Evolutionary conservation across 1,140 invertebrate species (phyloP).

Genomic region (Bicyclus anynana): DNA sequence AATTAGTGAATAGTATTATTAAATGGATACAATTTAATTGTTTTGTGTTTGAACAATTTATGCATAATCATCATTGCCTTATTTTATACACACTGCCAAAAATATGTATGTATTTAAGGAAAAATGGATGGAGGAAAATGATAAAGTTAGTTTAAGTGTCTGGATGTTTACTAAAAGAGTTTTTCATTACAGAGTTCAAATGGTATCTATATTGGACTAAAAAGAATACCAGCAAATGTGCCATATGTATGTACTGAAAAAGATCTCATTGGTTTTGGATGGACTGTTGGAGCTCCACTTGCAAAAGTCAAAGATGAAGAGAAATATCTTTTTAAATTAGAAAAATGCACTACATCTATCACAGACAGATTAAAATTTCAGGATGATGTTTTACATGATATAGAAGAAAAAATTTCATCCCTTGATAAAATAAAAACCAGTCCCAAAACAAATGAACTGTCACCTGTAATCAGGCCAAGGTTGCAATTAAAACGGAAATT

Average conservation of each 20-base stretch:
- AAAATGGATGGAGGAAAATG: too few species aligned
- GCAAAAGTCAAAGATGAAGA: slow-evolving; percentile 47
- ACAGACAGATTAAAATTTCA: slow-evolving; percentile 44
- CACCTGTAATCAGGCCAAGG: slow-evolving; percentile 7
- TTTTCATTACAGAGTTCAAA: slow-evolving; percentile 54
- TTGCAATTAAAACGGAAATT: slow-evolving; percentile 40
- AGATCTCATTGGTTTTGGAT: slow-evolving; percentile 61
- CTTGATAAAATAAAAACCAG: slow-evolving; percentile 15
- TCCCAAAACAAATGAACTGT: slow-evolving; percentile 1
- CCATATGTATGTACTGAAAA: slow-evolving; percentile 42
- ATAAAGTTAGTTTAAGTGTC: too few species aligned
- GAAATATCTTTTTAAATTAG: slow-evolving; percentile 60
- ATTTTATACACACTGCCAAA: too few species aligned
- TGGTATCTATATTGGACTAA: slow-evolving; percentile 58
- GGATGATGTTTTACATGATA: slow-evolving; percentile 40
- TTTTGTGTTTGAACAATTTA: too few species aligned
- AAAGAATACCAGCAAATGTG: slow-evolving; percentile 46
- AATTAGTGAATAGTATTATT: too few species aligned
- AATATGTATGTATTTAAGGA: too few species aligned
- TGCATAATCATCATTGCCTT: too few species aligned
- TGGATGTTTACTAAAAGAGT: background rate
- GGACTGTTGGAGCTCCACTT: slow-evolving; percentile 42
- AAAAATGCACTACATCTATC: slow-evolving; percentile 34
- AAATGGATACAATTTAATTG: too few species aligned
- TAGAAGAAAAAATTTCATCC: slow-evolving; percentile 31